Percentiles rank a stretch among this genome's conserved stretches.
These are phyloP conservation scores for Deroptyus accipitrinus DNA, from an alignment of 2,113 vertebrate species.

Conservation along the genomic window DNA sequence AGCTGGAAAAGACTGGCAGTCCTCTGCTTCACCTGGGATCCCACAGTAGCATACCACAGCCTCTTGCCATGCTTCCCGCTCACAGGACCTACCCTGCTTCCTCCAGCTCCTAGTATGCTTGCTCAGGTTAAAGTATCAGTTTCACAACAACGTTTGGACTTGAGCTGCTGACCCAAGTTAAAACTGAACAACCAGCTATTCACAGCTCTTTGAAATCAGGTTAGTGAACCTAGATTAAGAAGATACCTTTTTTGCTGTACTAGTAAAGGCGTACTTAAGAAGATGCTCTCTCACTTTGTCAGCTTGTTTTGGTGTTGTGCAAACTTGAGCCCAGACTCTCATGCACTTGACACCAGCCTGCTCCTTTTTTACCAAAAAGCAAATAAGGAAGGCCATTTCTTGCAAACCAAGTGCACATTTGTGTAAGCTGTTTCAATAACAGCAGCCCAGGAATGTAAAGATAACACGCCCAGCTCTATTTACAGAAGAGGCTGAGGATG, in stretches of 20 bases:
- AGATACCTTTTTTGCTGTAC: neutral
- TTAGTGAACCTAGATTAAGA: neutral
- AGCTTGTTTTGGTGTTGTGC: neutral
- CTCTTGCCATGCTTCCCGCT: accelerated
- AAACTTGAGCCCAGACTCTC: neutral
- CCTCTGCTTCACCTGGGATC: neutral
- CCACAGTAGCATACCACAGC: accelerated
- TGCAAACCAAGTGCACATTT: neutral
- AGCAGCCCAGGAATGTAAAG: conserved; percentile 8
- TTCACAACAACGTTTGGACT: neutral
- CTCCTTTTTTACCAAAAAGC: neutral
- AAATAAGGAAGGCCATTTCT: neutral
- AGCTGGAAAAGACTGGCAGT: neutral
- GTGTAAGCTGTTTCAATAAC: conserved; percentile 8
- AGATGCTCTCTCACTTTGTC: neutral
- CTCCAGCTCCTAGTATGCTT: accelerated
- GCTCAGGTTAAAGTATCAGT: neutral
- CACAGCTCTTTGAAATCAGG: neutral
- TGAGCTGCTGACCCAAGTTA: neutral
- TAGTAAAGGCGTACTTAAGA: neutral
- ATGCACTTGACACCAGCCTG: neutral
- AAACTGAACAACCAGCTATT: neutral
- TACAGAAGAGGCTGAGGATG: conserved; percentile 41
- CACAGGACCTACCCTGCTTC: neutral
- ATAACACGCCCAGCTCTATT: neutral